Conservation (phyloP, 2,113 vertebrate species). For the Notarius quadriscutis region DNA sequence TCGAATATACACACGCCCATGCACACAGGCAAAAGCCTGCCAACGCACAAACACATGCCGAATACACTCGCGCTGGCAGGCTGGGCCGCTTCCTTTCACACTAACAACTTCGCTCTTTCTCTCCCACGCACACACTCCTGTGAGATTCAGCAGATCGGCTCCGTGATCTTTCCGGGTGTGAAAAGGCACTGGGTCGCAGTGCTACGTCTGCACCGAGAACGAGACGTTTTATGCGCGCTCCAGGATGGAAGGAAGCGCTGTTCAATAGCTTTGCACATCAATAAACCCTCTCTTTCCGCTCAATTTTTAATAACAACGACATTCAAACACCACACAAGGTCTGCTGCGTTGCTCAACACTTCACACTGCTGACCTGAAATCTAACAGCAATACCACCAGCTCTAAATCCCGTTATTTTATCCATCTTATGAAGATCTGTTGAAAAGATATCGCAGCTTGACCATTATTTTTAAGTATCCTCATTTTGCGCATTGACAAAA, state of each 20-base stretch:
- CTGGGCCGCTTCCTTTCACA: constrained; percentile 36
- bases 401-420: background rate
- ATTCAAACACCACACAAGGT: background rate
- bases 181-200: background rate
- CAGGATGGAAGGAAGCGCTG: background rate
- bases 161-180: constrained; percentile 2
- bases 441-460: background rate
- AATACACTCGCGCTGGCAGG: constrained; percentile 8
- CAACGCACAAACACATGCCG: constrained; percentile 10
- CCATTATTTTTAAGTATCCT: background rate
- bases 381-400: background rate
- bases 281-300: background rate
- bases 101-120: background rate
- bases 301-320: background rate
- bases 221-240: background rate
- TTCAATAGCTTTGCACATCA: background rate
- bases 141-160: constrained; percentile 2
- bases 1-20: constrained; percentile 33
- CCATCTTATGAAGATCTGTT: background rate
- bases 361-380: background rate
- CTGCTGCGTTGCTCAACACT: background rate
- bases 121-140: constrained; percentile 23
- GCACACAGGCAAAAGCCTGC: background rate
- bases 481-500: background rate
- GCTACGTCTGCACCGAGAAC: background rate